Conservation (phyloP, 2,888 invertebrate species). For the Netelia melanura region DNA sequence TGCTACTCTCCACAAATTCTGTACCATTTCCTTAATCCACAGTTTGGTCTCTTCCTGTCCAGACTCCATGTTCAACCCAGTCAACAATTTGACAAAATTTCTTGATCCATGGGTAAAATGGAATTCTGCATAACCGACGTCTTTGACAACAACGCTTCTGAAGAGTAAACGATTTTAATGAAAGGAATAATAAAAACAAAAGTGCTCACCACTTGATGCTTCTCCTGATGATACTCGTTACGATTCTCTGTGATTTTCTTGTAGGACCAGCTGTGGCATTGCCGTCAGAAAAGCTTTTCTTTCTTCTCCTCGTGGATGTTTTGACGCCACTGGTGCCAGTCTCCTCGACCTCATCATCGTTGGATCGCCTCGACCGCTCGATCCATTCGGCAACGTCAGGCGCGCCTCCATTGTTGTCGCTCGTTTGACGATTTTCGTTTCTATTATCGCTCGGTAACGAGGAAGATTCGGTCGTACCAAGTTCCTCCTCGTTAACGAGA, state of each 20-base stretch:
- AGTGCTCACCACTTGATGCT: slow-evolving; percentile 83
- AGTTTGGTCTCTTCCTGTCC: no score
- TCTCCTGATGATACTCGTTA: slow-evolving; percentile 81
- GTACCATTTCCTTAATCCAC: no score
- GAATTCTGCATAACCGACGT: no score
- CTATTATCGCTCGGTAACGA: slow-evolving; percentile 76
- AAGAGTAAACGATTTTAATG: neutral
- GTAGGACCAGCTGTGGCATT: slow-evolving; percentile 68
- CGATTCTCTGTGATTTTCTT: slow-evolving; percentile 81
- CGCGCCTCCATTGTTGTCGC: slow-evolving; percentile 23
- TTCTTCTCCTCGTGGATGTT: slow-evolving; percentile 28
- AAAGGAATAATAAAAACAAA: slow-evolving; percentile 19
- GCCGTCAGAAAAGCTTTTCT: slow-evolving; percentile 70
- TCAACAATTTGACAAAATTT: no score
- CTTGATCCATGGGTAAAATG: no score
- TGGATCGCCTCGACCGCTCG: slow-evolving; percentile 73
- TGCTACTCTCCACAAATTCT: no score
- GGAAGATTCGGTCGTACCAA: slow-evolving; percentile 74
- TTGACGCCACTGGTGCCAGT: slow-evolving; percentile 48
- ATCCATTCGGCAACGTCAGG: slow-evolving; percentile 84
- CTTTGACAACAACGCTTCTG: no score
- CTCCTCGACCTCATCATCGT: slow-evolving; percentile 31
- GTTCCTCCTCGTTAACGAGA: slow-evolving; percentile 79
- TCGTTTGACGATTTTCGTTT: slow-evolving; percentile 32
- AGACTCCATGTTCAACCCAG: no score